Conservation (phyloP, 92 coral and sea anemone genomes). For the Isaurus tuberculatus region DNA sequence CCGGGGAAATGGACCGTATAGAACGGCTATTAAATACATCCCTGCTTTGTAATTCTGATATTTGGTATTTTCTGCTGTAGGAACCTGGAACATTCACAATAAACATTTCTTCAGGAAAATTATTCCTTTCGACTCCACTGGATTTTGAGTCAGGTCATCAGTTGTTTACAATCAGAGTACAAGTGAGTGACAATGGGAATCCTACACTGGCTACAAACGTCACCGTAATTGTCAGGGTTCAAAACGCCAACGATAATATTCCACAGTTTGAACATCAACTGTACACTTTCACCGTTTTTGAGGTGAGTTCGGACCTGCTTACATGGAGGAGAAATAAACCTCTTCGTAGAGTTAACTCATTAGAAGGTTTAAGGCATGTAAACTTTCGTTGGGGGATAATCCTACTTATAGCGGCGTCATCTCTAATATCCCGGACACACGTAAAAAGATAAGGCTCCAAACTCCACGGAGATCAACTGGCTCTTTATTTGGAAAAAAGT, state of each 20-base stretch:
- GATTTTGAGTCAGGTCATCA: slow-evolving; percentile 8
- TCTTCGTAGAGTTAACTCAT: too few species aligned
- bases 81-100: slow-evolving; percentile 13
- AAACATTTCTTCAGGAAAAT: slow-evolving; percentile 14
- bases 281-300: slow-evolving; percentile 43
- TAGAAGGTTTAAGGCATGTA: too few species aligned
- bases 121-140: slow-evolving; percentile 5
- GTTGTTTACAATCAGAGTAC: slow-evolving; percentile 1
- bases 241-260: slow-evolving; percentile 67
- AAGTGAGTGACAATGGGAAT: slow-evolving; percentile 30
- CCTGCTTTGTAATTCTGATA: not conserved
- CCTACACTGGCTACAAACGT: slow-evolving; percentile 23
- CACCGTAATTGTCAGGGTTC: slow-evolving; percentile 50
- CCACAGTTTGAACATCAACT: slow-evolving; percentile 60
- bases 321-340: too few species aligned
- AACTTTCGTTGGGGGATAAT: too few species aligned
- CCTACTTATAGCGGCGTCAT: too few species aligned
- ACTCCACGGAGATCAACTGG: too few species aligned
- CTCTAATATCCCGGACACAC: too few species aligned
- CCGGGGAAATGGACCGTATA: too few species aligned
- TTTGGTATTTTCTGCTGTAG: not conserved
- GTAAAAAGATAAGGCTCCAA: too few species aligned
- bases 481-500: too few species aligned
- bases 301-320: slow-evolving; percentile 16
- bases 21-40: too few species aligned